These are phyloP conservation scores for Nothura maculosa DNA, from an alignment of 2,797 vertebrate genomes.

Conservation along the genomic window DNA sequence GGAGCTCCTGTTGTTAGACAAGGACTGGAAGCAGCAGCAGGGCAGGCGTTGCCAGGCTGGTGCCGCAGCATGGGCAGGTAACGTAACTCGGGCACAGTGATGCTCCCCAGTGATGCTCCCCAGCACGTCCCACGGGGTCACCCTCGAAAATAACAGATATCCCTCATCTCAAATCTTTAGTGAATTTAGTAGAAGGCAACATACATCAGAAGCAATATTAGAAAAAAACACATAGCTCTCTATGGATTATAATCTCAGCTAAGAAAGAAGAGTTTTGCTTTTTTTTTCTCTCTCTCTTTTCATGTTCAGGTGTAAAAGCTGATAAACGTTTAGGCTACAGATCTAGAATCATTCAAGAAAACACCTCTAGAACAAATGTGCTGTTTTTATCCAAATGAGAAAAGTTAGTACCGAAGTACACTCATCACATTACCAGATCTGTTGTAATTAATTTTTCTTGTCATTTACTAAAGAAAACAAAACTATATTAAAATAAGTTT, in stretches of 20 bases:
- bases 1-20: not conserved
- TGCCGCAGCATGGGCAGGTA: not conserved
- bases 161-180: not conserved
- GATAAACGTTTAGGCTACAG: constrained; percentile 2
- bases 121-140: not conserved
- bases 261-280: not conserved
- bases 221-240: not conserved
- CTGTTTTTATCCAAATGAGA: not conserved
- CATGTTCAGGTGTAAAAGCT: constrained; percentile 24
- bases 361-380: not conserved
- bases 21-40: not conserved
- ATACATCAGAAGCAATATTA: not conserved
- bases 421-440: constrained; percentile 21
- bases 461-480: constrained; percentile 61
- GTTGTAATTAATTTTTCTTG: constrained; percentile 54
- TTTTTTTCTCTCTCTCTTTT: not conserved
- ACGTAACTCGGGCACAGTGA: not conserved
- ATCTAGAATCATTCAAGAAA: constrained; percentile 41
- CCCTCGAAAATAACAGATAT: not conserved
- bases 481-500: constrained; percentile 66
- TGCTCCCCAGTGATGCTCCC: not conserved
- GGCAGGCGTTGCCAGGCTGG: not conserved
- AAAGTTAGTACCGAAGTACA: constrained; percentile 7
- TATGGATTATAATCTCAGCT: not conserved
- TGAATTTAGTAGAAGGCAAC: not conserved